A percentile compares a stretch with the other conserved stretches of the same genome.
Conservation (phyloP, 2,113 vertebrate genomes). For the Pavo muticus region DNA sequence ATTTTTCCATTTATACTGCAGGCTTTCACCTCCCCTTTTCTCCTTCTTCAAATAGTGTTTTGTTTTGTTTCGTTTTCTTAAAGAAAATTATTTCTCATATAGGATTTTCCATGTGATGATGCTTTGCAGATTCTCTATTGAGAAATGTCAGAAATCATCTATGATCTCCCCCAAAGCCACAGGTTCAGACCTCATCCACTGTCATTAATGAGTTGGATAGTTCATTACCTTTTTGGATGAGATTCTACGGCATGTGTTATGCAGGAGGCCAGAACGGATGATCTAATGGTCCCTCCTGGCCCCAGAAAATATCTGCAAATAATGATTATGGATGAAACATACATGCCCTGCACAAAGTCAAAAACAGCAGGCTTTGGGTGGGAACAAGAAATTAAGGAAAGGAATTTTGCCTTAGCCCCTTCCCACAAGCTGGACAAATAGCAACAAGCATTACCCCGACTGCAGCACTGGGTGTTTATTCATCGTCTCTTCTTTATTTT, state of each 20-base stretch:
- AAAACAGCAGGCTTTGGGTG: constrained; percentile 30
- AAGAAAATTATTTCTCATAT: not conserved
- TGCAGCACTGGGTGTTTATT: not conserved
- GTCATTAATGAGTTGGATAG: not conserved
- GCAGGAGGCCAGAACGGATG: constrained; percentile 52
- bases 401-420: constrained; percentile 5
- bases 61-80: not conserved
- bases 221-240: constrained; percentile 60
- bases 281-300: constrained; percentile 60
- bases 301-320: constrained; percentile 28
- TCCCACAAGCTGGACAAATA: not conserved
- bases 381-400: constrained; percentile 28
- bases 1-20: not conserved
- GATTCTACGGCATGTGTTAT: constrained; percentile 31
- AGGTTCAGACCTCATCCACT: constrained; percentile 13
- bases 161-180: not conserved
- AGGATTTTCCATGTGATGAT: not conserved
- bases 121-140: not conserved
- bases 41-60: not conserved
- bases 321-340: constrained; percentile 49
- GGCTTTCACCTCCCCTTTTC: not conserved
- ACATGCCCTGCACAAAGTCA: constrained; percentile 37
- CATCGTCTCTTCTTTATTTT: not conserved
- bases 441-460: not conserved
- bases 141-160: constrained; percentile 10